phyloP scores from a whole-genome alignment of 2,888 invertebrate genomes.

The Polyploca ridens region DNA sequence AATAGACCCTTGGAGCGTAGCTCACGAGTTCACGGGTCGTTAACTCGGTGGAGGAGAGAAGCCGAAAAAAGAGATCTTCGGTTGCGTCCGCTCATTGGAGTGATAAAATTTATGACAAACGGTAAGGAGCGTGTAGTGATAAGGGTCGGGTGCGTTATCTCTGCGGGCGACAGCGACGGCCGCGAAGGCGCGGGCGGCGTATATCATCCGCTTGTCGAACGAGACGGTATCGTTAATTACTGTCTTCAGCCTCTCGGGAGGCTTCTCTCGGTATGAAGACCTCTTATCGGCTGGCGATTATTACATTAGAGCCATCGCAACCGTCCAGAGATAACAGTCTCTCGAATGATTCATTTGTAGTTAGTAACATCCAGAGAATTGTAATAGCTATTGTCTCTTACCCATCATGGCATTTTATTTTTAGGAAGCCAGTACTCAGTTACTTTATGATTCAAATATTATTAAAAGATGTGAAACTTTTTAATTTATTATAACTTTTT shows the following conservation, averaged over 20 bases:
- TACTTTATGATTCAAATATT: too few species aligned
- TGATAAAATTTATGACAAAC: constrained; percentile 82
- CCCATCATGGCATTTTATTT: too few species aligned
- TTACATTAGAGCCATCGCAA: constrained; percentile 36
- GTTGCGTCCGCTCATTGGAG: constrained; percentile 74
- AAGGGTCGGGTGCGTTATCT: constrained; percentile 75
- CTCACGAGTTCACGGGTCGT: constrained; percentile 78
- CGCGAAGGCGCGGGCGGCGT: constrained; percentile 40
- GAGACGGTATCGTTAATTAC: constrained; percentile 51
- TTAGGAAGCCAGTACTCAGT: too few species aligned
- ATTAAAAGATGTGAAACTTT: too few species aligned
- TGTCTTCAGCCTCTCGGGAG: constrained; percentile 36
- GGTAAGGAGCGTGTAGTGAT: constrained; percentile 79
- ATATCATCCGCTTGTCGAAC: constrained; percentile 49
- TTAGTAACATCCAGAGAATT: neutral
- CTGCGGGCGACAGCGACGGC: constrained; percentile 37
- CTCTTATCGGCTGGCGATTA: constrained; percentile 52
- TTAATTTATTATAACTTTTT: too few species aligned
- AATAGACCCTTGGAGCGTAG: constrained; percentile 63
- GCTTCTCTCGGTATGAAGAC: constrained; percentile 33
- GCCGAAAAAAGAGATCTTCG: constrained; percentile 67
- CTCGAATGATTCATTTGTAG: constrained; percentile 34
- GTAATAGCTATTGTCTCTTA: too few species aligned
- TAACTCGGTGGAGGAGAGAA: constrained; percentile 69
- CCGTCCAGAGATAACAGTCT: constrained; percentile 35